Conservation (phyloP, 2,113 vertebrate species). For the Odocoileus virginianus region DNA sequence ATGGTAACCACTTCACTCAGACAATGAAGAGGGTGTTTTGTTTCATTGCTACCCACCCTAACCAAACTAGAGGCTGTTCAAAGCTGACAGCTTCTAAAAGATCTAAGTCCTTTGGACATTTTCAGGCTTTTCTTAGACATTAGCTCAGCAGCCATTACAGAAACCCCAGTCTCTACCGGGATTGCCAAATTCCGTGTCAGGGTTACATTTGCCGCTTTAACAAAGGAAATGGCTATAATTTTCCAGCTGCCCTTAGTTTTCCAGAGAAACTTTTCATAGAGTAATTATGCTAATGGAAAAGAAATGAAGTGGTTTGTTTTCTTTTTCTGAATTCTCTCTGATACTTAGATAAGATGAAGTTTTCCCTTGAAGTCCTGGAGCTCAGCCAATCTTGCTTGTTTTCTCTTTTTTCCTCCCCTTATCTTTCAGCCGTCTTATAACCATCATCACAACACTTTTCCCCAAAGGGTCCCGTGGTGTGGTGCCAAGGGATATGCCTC, state of each 20-base stretch:
- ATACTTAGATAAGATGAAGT: constrained; percentile 46
- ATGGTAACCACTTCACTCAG: not conserved
- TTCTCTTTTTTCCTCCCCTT: constrained; percentile 54
- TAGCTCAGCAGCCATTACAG: not conserved
- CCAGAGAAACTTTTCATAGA: constrained; percentile 19
- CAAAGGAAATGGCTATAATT: not conserved
- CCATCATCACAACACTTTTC: constrained; percentile 97
- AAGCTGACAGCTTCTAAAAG: not conserved
- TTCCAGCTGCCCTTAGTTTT: constrained; percentile 26
- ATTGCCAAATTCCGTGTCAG: not conserved
- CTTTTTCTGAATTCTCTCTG: not conserved
- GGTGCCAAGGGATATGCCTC: constrained; percentile 97
- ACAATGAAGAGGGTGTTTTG: not conserved
- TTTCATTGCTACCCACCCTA: not conserved
- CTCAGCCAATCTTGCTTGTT: constrained; percentile 63
- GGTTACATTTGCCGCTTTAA: not conserved
- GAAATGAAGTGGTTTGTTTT: constrained; percentile 26
- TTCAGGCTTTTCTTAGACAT: not conserved
- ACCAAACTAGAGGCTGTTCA: not conserved
- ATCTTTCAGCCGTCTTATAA: constrained; percentile 91
- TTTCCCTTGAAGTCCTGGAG: constrained; percentile 37
- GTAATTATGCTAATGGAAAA: constrained; percentile 37
- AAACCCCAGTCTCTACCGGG: not conserved
- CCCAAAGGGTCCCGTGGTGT: constrained; percentile 98
- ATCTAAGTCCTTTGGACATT: not conserved